Base-by-base conservation (phyloP, 2,888 invertebrate species). In the Pinctada fucata region DNA sequence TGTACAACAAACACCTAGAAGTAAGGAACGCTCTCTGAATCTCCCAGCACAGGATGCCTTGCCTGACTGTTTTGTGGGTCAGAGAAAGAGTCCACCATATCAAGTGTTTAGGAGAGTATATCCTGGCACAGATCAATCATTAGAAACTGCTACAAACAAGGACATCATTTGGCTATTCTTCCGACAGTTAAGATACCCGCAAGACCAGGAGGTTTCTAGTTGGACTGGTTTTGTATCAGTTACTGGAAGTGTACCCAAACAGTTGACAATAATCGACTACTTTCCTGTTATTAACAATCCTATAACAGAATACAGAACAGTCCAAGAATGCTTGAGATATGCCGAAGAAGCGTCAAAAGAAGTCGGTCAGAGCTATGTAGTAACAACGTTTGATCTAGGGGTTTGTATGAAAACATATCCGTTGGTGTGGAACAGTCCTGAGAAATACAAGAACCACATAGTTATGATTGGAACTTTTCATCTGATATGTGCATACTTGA, bases 361-460 rank as follows among this genome's bases (percentile, higher is more conserved):
- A 78, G 82, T 83, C 68, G 80, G 82, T 0, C 86, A 85, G 64
- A 3, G 68, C 49, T 85, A 82, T 64, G 75, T 76, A n/a, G 73
- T 85, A 13, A 85, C 82, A 50, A 84, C 84, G 45, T 86, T 84
- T 79, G 85, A 86, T 65, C 67, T 85, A 10, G 82, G 84, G 2
- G 82, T 58, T 16, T 63, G 51, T 6, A 71, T 76, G 64, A 49
- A 76, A 48, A 52, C n/a, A 4, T 65, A 8, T 13, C 72, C 51
- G 8, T 4, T 76, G 4, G 48, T 75, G 31, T 75, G 68, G 75
- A 69, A 69, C 48, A 66, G 66, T 48, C 45, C 69, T 51, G 31
- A 45, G 13, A 68, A 48, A 47, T 71, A 71, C 48, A 48, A 70
- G 13, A 64, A 76, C 2, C 76, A 76, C 71, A 77, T 77, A n/a